phyloP scores from a whole-genome alignment of 2,888 invertebrate species.

The Slavum lentiscoides region DNA sequence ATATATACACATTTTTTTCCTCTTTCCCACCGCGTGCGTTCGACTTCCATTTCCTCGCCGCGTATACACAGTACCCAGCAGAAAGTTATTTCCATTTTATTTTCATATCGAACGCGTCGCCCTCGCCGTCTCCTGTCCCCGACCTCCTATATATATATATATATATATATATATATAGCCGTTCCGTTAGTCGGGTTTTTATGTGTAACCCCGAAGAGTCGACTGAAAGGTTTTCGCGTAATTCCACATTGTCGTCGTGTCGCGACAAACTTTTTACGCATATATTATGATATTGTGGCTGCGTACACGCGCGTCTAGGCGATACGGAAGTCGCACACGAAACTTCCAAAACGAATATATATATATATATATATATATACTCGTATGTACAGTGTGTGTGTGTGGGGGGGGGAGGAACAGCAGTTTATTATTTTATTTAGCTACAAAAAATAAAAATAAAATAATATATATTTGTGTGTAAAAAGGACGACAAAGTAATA shows the following conservation, averaged over 20 bases:
- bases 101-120: constrained; percentile 46
- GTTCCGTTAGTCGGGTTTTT: constrained; percentile 48
- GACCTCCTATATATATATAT: constrained; percentile 4
- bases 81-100: constrained; percentile 53
- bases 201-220: constrained; percentile 10
- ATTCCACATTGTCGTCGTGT: constrained; percentile 51
- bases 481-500: no score
- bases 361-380: neutral
- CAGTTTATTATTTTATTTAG: constrained; percentile 15
- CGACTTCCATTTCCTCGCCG: constrained; percentile 26
- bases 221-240: constrained; percentile 50
- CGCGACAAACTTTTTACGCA: constrained; percentile 41
- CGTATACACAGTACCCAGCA: neutral
- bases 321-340: constrained; percentile 37
- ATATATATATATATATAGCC: no score
- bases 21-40: constrained; percentile 15
- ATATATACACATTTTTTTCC: no score
- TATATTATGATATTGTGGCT: constrained; percentile 42
- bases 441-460: no score
- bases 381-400: no score
- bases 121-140: neutral
- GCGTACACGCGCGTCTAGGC: constrained; percentile 9
- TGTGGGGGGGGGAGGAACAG: neutral
- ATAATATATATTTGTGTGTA: no score
- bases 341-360: constrained; percentile 36